Evolutionary conservation across 2,113 vertebrate species (phyloP).

Genomic region (Hylia prasina): DNA sequence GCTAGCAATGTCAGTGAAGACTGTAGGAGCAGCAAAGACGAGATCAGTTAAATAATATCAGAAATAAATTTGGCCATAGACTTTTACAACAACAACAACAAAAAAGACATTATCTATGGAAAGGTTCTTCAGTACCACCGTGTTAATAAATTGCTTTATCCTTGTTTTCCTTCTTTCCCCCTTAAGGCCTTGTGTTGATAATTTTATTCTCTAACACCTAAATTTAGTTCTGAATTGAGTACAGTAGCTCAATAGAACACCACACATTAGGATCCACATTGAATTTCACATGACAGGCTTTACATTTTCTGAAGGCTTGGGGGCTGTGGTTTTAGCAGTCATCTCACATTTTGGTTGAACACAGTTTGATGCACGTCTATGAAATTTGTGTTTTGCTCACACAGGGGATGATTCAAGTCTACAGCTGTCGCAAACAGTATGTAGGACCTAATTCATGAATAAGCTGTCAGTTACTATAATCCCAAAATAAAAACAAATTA

Average conservation of each 20-base stretch:
- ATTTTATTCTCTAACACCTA: neutral
- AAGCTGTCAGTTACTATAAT: conserved; percentile 38
- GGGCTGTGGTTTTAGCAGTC: conserved; percentile 43
- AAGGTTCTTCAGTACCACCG: neutral
- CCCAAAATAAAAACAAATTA: conserved; percentile 17
- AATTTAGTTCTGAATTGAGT: neutral
- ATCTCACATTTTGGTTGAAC: conserved; percentile 41
- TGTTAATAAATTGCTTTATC: neutral
- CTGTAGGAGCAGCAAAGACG: neutral
- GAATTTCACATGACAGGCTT: conserved; percentile 33
- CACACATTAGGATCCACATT: neutral
- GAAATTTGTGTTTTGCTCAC: conserved; percentile 58
- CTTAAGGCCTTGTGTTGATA: neutral
- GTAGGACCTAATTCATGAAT: conserved; percentile 23
- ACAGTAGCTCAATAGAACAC: neutral
- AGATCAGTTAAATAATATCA: neutral
- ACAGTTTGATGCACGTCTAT: conserved; percentile 55
- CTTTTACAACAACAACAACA: neutral
- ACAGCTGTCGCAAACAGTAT: conserved; percentile 65
- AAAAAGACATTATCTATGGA: neutral
- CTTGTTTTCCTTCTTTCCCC: neutral
- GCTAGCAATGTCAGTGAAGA: neutral
- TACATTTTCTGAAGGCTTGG: neutral
- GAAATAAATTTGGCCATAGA: neutral
- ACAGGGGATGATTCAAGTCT: conserved; percentile 49